A percentile compares a stretch with the other conserved stretches of the same genome.
Conservation (phyloP, 1,140 invertebrate genomes). For the Scaptomyza hsui region DNA sequence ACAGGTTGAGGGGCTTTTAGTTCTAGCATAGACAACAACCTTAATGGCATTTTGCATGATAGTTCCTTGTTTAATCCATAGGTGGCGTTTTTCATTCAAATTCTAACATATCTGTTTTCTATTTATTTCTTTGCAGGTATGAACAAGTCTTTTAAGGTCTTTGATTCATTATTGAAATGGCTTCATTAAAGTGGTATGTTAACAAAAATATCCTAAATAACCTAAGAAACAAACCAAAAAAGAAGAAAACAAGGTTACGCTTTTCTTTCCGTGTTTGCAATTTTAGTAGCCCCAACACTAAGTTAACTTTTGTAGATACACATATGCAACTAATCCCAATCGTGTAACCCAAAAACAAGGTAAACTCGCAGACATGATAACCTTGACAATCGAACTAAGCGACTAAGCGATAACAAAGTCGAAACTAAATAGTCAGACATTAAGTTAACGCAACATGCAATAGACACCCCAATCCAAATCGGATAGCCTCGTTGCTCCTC, state of each 20-base stretch:
- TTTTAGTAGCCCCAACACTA: slow-evolving; percentile 2
- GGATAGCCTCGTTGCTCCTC: neutral
- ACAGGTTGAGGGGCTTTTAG: slow-evolving; percentile 9
- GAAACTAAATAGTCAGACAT: slow-evolving; percentile 42
- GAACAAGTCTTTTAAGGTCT: neutral
- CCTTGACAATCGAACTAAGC: slow-evolving; percentile 67
- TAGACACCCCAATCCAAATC: slow-evolving; percentile 28
- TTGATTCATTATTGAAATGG: slow-evolving; percentile 42
- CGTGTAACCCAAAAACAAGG: slow-evolving; percentile 14
- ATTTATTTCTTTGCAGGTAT: slow-evolving; percentile 49
- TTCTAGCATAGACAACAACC: slow-evolving; percentile 15
- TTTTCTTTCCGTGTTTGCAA: slow-evolving; percentile 1
- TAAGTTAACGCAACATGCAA: slow-evolving; percentile 44
- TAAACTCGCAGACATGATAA: slow-evolving; percentile 53
- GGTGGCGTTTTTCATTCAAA: slow-evolving; percentile 5
- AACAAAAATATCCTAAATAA: neutral
- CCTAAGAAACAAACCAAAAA: neutral
- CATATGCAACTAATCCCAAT: slow-evolving; percentile 12
- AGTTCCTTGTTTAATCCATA: neutral
- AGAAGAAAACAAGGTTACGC: neutral
- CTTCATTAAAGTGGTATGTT: slow-evolving; percentile 55
- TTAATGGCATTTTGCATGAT: neutral
- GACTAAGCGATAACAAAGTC: slow-evolving; percentile 43
- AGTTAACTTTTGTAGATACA: neutral
- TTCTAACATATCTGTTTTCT: neutral